Evolutionary conservation across 2,888 invertebrate genomes (phyloP).

Genomic region (Netelia fuscicornis): DNA sequence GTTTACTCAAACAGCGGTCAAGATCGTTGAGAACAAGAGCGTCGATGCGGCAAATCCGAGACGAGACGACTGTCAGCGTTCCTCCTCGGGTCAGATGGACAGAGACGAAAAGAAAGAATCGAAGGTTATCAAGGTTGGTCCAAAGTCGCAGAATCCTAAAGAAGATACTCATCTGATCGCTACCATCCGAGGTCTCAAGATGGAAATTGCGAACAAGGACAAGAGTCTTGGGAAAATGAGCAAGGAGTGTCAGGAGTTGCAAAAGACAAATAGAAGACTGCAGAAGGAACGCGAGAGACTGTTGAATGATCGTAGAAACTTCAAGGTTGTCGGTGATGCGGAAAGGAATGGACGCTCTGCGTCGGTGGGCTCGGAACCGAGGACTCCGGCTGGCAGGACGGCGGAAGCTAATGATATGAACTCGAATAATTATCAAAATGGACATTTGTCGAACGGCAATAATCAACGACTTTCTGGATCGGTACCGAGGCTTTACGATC

Average conservation of each 20-base stretch:
- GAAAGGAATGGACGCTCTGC: conserved; percentile 71
- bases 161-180: conserved; percentile 92
- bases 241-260: conserved; percentile 91
- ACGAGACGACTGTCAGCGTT: conserved; percentile 75
- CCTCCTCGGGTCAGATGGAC: conserved; percentile 70
- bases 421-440: conserved; percentile 82
- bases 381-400: conserved; percentile 81
- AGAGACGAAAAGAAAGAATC: conserved; percentile 74
- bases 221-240: conserved; percentile 90
- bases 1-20: conserved; percentile 78
- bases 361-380: conserved; percentile 77
- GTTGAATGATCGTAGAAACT: conserved; percentile 82
- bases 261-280: conserved; percentile 90
- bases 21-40: conserved; percentile 74
- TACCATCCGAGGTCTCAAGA: conserved; percentile 91
- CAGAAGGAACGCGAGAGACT: conserved; percentile 90
- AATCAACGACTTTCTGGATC: conserved; percentile 77
- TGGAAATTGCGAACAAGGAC: conserved; percentile 91
- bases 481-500: conserved; percentile 82
- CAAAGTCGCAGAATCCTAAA: conserved; percentile 85
- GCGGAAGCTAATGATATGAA: conserved; percentile 82
- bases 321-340: conserved; percentile 71
- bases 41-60: conserved; percentile 71
- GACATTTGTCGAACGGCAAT: conserved; percentile 75
- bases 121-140: conserved; percentile 69